Evolutionary conservation across 2,113 vertebrate genomes (phyloP), one percentile per base, ranked within the genome.

Genomic region (Cariama cristata): DNA sequence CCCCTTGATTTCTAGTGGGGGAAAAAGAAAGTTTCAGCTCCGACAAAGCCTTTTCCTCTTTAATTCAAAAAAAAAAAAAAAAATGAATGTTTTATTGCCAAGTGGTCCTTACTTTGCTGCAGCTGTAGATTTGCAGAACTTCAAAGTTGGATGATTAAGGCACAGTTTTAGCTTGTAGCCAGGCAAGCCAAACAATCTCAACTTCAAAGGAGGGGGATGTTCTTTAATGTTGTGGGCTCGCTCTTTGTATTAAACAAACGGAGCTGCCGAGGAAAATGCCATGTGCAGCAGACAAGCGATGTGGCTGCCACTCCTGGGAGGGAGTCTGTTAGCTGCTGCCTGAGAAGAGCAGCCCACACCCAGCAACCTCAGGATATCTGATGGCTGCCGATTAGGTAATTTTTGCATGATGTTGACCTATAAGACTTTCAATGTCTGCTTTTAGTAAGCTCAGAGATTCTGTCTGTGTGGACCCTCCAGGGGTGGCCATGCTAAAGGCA

Each of bases 111-210:
- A 28, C 24, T 49, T 75, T 81, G 35, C 68, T 89, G 69, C 89
- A 95, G 84, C 91, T 93, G 88, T 93, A 91, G 69, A 69, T 96
- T 89, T 96, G 66, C 49, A 63, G 80, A 45, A 91, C 93, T 95
- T 97, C 94, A 95, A 96, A 97, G 94, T 66, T 21, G 22, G 50
- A 68, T 93, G 93, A 82, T 96, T 95, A 94, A 95, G 95, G 77
- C 32, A 4, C 60, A 85, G 93, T 59, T 88, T 92, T 42, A 90
- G 55, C 95, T 82, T 85, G 89, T 85, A 91, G 58, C 73, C 60
- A 81, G 80, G 50, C 69, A 87, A 96, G 69, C 40, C 73, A 95
- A 95, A 85, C 76, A 93, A 73, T 67, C 83, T 74, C 20, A 72
- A 9, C 94, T 93, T 92, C 91, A 96, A 96, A 97, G 93, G 49